Conservation (phyloP, 2,113 vertebrate species). For the Cebidichthys violaceus region DNA sequence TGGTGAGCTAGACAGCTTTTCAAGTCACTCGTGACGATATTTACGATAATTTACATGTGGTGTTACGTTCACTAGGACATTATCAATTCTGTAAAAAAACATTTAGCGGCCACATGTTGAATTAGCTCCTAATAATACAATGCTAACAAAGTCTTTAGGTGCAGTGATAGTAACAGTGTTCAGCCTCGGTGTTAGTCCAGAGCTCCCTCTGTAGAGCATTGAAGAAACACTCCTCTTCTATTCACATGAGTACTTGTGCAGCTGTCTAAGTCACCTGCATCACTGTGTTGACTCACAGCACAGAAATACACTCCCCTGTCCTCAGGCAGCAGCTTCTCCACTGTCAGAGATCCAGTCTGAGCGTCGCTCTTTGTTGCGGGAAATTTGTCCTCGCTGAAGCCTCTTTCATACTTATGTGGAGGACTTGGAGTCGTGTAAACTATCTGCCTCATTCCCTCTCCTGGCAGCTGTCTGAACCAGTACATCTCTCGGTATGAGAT, state of each 20-base stretch:
- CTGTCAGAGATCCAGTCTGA: too few relatives aligned
- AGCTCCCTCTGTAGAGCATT: background rate
- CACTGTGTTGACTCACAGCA: slow-evolving; percentile 39
- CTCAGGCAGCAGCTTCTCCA: background rate
- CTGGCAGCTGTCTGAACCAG: slow-evolving; percentile 68
- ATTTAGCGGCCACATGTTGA: background rate
- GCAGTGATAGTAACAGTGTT: background rate
- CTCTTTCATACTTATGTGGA: background rate
- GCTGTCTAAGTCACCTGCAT: slow-evolving; percentile 1
- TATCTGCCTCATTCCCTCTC: slow-evolving; percentile 3
- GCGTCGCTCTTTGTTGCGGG: background rate
- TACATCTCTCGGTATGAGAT: slow-evolving; percentile 4
- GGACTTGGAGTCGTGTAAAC: too few relatives aligned
- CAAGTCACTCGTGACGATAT: too few relatives aligned
- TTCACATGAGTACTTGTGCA: slow-evolving; percentile 17
- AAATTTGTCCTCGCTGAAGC: slow-evolving; percentile 14
- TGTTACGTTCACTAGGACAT: background rate
- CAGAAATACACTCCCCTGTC: slow-evolving; percentile 59
- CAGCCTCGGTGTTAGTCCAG: background rate
- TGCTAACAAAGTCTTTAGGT: background rate
- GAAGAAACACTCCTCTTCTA: background rate
- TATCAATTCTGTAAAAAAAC: background rate
- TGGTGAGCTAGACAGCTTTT: too few relatives aligned
- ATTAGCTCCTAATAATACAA: background rate
- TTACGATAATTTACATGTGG: too few relatives aligned